Evolutionary conservation across 2,113 vertebrate genomes (phyloP), one percentile per base, ranked within the genome.

Genomic region (Esox niger): DNA sequence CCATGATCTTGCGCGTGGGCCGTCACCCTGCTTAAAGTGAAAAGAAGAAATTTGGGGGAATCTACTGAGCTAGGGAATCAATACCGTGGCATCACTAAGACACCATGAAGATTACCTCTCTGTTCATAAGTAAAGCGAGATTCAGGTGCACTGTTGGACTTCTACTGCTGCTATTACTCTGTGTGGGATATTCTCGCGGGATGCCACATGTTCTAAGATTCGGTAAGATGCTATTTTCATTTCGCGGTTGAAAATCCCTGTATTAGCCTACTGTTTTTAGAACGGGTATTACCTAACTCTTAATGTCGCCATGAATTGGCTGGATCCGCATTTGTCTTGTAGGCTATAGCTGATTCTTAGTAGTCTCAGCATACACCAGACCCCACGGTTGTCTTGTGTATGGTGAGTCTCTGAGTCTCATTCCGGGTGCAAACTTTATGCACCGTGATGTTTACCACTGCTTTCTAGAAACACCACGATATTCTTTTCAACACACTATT

Each of bases 191-290:
- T 91, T 93, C 92, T 83, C 93, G 92, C 83, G 96, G 94, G 91
- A 99, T 97, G 89, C 96, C 97, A 73, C 96, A 99, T 88, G 97
- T 99, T 58, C 77, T 99, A 85, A 94, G 97, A 94, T 98, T 99
- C 78, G 97, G 97, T 99, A 94, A 99, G 97, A 89, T 78, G 25
- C n/a, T 27, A 38, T 3, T 75, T 85, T 58, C 58, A 58, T 47
- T 11, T 66, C 46, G 46, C 35, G 17, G 17, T 59, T 31, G 7
- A 13, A 20, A 10, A 30, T 31, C n/a, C 29, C 20, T 58, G n/a
- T 35, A 52, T 27, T 31, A 43, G 38, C 38, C 38, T 43, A 43
- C n/a, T n/a, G n/a, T n/a, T 20, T 30, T 62, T 30, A 20, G 17
- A 31, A 20, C 20, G 29, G 23, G 17, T 35, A 8, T 66, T 8